Conservation (phyloP, 2,888 invertebrate genomes). For the Cryptus armator region DNA sequence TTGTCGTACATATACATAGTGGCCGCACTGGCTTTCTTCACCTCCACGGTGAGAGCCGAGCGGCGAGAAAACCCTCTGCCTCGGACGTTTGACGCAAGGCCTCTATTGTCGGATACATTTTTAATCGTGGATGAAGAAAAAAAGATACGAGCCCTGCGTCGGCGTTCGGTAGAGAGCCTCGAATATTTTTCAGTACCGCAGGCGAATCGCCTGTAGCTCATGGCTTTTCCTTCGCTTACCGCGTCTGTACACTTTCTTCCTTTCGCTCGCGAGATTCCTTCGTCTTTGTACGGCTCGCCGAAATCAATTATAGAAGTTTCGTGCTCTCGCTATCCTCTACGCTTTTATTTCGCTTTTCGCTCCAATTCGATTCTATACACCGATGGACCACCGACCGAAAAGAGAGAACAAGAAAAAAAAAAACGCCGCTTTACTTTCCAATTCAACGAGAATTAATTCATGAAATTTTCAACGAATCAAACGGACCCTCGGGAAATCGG, state of each 20-base stretch:
- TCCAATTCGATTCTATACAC: constrained; percentile 66
- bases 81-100: constrained; percentile 80
- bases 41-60: constrained; percentile 45
- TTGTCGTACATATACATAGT: neutral
- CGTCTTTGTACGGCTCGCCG: constrained; percentile 63
- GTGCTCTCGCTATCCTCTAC: constrained; percentile 53
- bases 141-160: constrained; percentile 44
- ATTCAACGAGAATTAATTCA: constrained; percentile 61
- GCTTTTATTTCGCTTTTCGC: constrained; percentile 64
- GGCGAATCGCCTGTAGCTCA: constrained; percentile 69
- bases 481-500: constrained; percentile 43
- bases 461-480: constrained; percentile 61
- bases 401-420: neutral
- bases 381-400: constrained; percentile 37
- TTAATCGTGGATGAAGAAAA: constrained; percentile 76
- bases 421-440: constrained; percentile 50
- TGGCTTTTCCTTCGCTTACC: constrained; percentile 41
- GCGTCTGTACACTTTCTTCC: constrained; percentile 14
- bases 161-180: constrained; percentile 22
- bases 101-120: constrained; percentile 80
- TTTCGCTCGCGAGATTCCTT: constrained; percentile 58
- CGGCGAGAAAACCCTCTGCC: constrained; percentile 66
- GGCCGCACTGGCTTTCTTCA: constrained; percentile 59
- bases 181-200: constrained; percentile 53
- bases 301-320: constrained; percentile 73